Percentiles rank a stretch among this genome's conserved stretches.
phyloP scores from a whole-genome alignment of 2,113 vertebrate species.

The Galeopterus variegatus region DNA sequence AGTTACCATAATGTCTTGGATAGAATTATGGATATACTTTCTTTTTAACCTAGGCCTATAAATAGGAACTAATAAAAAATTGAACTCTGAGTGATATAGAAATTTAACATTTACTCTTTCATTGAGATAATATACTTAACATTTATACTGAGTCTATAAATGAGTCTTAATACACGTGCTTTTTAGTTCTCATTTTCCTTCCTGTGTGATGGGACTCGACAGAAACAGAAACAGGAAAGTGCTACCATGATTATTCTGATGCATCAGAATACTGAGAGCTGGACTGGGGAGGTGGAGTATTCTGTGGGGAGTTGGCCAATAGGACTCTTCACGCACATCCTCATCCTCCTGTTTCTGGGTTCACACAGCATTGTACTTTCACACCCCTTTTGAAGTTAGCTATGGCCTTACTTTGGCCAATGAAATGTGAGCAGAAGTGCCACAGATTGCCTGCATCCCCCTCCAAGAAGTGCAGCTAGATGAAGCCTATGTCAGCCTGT shows the following conservation, averaged over 20 bases:
- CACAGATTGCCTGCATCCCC: neutral
- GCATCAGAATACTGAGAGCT: neutral
- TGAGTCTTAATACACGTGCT: neutral
- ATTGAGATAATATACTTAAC: constrained; percentile 12
- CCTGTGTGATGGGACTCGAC: neutral
- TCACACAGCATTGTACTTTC: neutral
- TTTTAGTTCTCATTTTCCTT: neutral
- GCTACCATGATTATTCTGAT: no score
- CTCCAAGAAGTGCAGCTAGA: neutral
- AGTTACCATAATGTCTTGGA: neutral
- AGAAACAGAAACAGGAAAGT: neutral
- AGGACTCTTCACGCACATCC: neutral
- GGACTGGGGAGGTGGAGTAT: neutral
- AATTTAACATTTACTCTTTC: neutral
- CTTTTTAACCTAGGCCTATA: neutral
- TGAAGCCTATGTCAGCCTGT: neutral
- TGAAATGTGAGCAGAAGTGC: neutral
- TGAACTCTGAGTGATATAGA: neutral
- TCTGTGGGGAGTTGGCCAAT: neutral
- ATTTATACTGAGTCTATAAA: neutral
- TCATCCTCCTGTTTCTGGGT: neutral
- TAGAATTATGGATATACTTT: neutral
- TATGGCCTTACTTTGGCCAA: neutral
- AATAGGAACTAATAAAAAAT: neutral
- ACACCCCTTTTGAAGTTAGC: neutral